A percentile compares a stretch with the other conserved stretches of the same genome.
Conservation (phyloP, 2,888 invertebrate species). For the Megaustenia siamemsis region DNA sequence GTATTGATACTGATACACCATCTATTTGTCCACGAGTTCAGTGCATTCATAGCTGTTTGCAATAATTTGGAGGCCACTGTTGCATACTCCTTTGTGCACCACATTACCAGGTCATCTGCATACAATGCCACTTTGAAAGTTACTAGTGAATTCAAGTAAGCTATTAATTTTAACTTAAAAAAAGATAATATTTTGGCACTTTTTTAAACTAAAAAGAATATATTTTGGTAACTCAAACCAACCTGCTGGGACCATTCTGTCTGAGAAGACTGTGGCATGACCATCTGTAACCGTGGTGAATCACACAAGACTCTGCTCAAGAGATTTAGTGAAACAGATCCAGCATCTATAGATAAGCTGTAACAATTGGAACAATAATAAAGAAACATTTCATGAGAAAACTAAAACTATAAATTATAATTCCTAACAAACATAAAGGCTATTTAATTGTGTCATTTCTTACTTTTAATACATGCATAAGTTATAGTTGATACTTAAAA, state of each 20-base stretch:
- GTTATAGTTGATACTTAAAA: neutral
- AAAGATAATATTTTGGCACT: no score
- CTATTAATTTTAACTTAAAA: no score
- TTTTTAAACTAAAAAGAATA: no score
- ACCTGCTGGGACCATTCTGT: conserved; percentile 44
- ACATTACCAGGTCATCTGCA: no score
- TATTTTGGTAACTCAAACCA: no score
- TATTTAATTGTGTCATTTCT: neutral
- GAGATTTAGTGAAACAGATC: conserved; percentile 17
- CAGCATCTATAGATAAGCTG: conserved; percentile 35
- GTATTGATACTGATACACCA: no score
- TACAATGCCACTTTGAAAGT: no score
- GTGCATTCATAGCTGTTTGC: no score
- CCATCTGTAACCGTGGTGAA: conserved; percentile 38
- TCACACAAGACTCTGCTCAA: conserved; percentile 23
- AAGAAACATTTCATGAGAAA: neutral
- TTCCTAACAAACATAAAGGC: neutral
- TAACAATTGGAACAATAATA: neutral
- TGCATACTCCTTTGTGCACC: no score
- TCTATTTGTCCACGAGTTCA: no score
- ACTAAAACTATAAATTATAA: neutral
- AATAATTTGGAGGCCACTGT: no score
- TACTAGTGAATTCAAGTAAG: no score
- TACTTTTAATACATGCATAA: neutral
- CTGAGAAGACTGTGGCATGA: conserved; percentile 50